phyloP scores from a whole-genome alignment of 2,888 invertebrate genomes.

The Callimorpha dominula region DNA sequence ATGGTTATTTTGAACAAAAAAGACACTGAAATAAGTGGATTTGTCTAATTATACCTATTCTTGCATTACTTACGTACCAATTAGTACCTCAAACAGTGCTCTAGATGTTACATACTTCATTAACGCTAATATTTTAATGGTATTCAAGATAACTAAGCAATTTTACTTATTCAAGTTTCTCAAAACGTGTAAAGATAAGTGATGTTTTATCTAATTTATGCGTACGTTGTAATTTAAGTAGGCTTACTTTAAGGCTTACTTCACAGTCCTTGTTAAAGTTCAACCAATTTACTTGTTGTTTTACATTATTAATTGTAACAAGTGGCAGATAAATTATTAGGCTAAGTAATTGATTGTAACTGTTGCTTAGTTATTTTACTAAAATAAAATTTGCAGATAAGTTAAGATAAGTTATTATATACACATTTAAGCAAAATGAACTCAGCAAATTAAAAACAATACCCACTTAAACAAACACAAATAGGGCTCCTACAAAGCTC shows the following conservation, averaged over 20 bases:
- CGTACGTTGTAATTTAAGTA: not conserved
- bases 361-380: no score
- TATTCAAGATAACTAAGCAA: conserved; percentile 7
- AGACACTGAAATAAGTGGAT: no score
- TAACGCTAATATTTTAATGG: conserved; percentile 5
- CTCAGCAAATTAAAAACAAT: no score
- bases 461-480: no score
- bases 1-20: no score
- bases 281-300: not conserved
- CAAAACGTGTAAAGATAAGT: conserved; percentile 7
- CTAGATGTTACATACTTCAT: not conserved
- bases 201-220: not conserved
- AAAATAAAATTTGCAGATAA: no score
- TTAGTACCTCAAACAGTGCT: not conserved
- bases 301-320: not conserved
- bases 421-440: no score
- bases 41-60: no score
- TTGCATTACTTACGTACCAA: no score
- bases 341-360: not conserved
- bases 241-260: not conserved
- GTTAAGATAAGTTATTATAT: no score
- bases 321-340: not conserved
- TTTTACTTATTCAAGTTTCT: conserved; percentile 17
- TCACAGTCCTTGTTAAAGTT: not conserved
- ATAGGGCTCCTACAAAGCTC: no score